Percentiles rank a stretch among this genome's conserved stretches.
phyloP scores from a whole-genome alignment of 2,888 invertebrate species.

The Dicranocentrus wangi region DNA sequence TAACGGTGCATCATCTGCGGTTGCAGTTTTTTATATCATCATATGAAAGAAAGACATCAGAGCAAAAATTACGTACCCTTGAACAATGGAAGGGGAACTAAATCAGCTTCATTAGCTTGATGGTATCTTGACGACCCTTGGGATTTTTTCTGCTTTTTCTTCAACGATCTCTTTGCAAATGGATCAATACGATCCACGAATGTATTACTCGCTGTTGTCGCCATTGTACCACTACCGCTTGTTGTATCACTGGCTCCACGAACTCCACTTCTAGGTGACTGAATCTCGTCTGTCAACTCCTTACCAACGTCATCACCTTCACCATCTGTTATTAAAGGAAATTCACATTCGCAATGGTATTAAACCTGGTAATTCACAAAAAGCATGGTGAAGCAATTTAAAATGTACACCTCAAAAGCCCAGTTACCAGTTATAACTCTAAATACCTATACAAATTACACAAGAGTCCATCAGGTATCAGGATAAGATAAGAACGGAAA shows the following conservation, averaged over 20 bases:
- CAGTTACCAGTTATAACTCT: too few relatives aligned
- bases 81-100: conserved; percentile 94
- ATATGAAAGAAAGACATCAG: too few relatives aligned
- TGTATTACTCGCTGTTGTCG: conserved; percentile 77
- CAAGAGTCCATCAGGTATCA: too few relatives aligned
- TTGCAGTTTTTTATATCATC: too few relatives aligned
- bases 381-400: too few relatives aligned
- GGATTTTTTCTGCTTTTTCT: conserved; percentile 98
- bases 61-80: conserved; percentile 87
- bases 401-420: too few relatives aligned
- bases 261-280: conserved; percentile 57
- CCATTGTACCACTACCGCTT: conserved; percentile 66
- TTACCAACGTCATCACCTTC: conserved; percentile 66
- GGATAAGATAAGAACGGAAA: too few relatives aligned
- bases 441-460: too few relatives aligned
- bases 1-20: too few relatives aligned
- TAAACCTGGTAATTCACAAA: too few relatives aligned
- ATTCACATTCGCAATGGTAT: too few relatives aligned
- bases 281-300: conserved; percentile 68
- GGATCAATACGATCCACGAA: conserved; percentile 99
- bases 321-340: conserved; percentile 47
- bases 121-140: conserved; percentile 99
- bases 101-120: conserved; percentile 97
- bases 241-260: conserved; percentile 56
- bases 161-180: conserved; percentile 97